Conservation (phyloP, 2,797 vertebrate species). For the Galago senegalensis region DNA sequence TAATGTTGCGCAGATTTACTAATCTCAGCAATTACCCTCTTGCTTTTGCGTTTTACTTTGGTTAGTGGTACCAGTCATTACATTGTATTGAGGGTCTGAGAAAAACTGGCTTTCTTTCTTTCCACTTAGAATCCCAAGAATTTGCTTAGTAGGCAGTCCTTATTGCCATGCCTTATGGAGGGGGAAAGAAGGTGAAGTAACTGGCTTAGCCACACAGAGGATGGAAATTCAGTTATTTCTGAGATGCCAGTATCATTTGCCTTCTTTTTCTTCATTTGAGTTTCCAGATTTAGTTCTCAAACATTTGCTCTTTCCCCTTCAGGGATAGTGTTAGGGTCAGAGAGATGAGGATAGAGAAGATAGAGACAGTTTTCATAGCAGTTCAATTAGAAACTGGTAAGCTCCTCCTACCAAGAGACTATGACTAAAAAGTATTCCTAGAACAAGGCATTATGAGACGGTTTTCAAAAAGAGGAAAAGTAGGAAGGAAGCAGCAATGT, state of each 20-base stretch:
- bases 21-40: neutral
- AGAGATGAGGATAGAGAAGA: neutral
- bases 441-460: neutral
- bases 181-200: conserved; percentile 48
- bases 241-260: conserved; percentile 17
- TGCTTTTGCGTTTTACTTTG: conserved; percentile 43
- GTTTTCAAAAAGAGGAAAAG: conserved; percentile 21
- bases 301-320: neutral
- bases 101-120: conserved; percentile 31
- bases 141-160: neutral
- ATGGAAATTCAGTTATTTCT: conserved; percentile 62
- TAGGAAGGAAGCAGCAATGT: neutral
- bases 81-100: neutral
- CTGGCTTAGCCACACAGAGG: neutral
- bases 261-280: conserved; percentile 32
- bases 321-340: conserved; percentile 20
- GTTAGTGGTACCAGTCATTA: conserved; percentile 15
- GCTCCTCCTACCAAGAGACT: neutral
- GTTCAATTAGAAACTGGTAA: conserved; percentile 56
- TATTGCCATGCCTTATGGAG: neutral
- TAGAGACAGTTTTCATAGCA: conserved; percentile 16
- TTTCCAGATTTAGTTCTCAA: conserved; percentile 15
- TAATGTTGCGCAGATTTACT: neutral
- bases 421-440: conserved; percentile 37
- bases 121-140: neutral